Evolutionary conservation across 2,888 invertebrate genomes (phyloP), one percentile per base, ranked within the genome.

Genomic region (Heliconius erato): DNA sequence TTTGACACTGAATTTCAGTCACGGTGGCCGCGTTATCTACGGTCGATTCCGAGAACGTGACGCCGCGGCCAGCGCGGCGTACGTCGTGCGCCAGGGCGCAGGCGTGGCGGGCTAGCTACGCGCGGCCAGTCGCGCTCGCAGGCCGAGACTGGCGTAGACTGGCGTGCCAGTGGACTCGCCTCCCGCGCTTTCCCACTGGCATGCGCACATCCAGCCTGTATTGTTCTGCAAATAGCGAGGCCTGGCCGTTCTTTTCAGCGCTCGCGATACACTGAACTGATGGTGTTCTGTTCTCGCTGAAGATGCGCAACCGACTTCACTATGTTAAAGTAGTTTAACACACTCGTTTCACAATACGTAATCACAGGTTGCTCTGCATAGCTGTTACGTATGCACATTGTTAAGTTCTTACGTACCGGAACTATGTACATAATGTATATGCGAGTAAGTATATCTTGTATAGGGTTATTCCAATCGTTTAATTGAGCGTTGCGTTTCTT

Each of bases 181-280:
- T 90, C 90, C 90, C 89, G 90, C 91, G 88, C 87, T 87, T 89
- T 89, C 87, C 89, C 86, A 84, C 85, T 89, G 93, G 93, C 94
- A 94, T 94, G 95, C 95, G 95, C 95, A 95, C 93, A 93, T 93
- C 93, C 94, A 95, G 92, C 94, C 94, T 94, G 93, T 92, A 94
- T 94, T 95, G 94, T 94, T 95, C 95, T 92, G 93, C 94, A 94
- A 95, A 95, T 95, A 94, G 95, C 88, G 90, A 92, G 93, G 93
- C 67, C 92, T 93, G 90, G 91, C 88, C 88, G 91, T 87, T 86
- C 88, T 89, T 91, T 89, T 87, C 88, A 87, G 88, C 88, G 89
- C 88, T 89, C 89, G 89, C 89, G 86, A 87, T 87, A 90, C 90
- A 90, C 90, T 89, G 91, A 89, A 90, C 92, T 91, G 91, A 72